Evolutionary conservation across 1,140 invertebrate species (phyloP).

Genomic region (Drosophila tani): DNA sequence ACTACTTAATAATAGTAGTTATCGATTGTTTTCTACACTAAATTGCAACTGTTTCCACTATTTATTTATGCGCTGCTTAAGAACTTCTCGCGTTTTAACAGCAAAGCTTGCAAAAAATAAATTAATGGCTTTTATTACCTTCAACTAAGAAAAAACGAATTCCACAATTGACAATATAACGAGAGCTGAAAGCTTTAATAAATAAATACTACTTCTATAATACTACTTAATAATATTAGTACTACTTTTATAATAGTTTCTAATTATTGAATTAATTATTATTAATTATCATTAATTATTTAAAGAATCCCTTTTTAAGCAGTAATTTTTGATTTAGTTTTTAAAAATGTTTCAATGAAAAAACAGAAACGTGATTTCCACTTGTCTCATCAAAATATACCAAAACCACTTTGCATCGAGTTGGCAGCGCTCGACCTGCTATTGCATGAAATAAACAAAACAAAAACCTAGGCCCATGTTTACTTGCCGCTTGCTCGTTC

Average conservation of each 20-base stretch:
- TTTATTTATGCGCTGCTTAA: too few species aligned
- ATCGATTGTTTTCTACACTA: background rate
- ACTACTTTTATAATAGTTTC: background rate
- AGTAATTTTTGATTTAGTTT: too few species aligned
- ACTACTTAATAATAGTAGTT: background rate
- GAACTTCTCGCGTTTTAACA: too few species aligned
- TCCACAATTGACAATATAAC: background rate
- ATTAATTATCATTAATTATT: too few species aligned
- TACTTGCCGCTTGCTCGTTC: constrained; percentile 15
- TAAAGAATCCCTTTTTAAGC: too few species aligned
- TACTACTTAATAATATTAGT: too few species aligned
- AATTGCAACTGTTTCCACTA: background rate
- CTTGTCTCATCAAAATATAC: background rate
- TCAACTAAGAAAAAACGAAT: background rate
- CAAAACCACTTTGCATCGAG: background rate
- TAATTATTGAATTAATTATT: too few species aligned
- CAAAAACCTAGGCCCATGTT: constrained; percentile 1
- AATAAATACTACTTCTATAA: too few species aligned
- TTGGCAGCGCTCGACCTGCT: background rate
- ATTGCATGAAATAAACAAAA: constrained; percentile 25
- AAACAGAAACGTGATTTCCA: too few species aligned
- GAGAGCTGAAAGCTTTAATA: background rate
- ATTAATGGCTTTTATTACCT: background rate
- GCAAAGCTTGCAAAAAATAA: background rate
- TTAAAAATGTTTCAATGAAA: too few species aligned